Evolutionary conservation across 2,797 vertebrate genomes (phyloP).

Genomic region (Pangasius larnaudii): DNA sequence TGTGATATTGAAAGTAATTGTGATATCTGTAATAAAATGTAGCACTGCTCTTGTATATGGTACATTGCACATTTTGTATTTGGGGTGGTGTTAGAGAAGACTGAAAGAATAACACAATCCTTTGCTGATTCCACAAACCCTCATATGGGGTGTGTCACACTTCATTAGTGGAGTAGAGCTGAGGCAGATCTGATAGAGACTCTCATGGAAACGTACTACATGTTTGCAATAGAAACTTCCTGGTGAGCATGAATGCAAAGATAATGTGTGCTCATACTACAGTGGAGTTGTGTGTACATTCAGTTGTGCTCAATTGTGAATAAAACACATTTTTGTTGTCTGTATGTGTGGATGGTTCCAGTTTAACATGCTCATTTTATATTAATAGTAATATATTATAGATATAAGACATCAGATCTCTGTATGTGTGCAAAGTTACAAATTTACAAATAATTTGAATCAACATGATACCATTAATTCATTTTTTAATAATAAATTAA

Average conservation of each 20-base stretch:
- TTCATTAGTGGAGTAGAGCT: background rate
- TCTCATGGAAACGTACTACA: background rate
- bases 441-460: no score
- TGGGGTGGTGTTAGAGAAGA: background rate
- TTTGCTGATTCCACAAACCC: background rate
- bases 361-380: background rate
- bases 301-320: background rate
- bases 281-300: background rate
- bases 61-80: background rate
- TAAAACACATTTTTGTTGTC: background rate
- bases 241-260: background rate
- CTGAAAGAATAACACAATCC: background rate
- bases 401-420: no score
- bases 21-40: background rate
- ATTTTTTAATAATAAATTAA: no score
- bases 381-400: background rate
- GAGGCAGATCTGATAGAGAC: slow-evolving; percentile 13
- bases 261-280: background rate
- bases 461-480: no score
- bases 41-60: background rate
- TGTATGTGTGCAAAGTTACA: no score
- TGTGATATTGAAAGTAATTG: background rate
- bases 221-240: background rate
- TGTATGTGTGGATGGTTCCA: background rate
- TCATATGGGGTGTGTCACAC: background rate